phyloP scores from a whole-genome alignment of 2,797 vertebrate genomes.

The Macropus fuliginosus region DNA sequence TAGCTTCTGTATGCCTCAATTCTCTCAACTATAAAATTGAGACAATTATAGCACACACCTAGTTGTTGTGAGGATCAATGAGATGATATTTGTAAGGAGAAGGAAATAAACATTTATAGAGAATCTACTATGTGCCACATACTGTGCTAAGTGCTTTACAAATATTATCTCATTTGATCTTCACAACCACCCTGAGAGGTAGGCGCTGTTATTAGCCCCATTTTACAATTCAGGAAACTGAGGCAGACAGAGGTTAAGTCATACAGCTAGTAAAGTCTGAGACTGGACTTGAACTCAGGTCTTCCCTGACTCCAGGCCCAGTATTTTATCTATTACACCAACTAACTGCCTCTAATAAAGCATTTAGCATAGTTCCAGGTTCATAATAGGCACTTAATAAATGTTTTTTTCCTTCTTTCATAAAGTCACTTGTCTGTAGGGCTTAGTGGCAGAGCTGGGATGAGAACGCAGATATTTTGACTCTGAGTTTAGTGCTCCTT shows the following conservation, averaged over 20 bases:
- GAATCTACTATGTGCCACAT: not conserved
- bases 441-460: conserved; percentile 9
- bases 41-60: too few relatives aligned
- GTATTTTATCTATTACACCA: not conserved
- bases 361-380: not conserved
- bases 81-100: not conserved
- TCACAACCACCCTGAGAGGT: not conserved
- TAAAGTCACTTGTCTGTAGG: conserved; percentile 16
- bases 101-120: not conserved
- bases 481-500: not conserved
- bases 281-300: not conserved
- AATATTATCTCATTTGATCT: not conserved
- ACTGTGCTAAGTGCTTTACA: not conserved
- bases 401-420: not conserved
- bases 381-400: not conserved
- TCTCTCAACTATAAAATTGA: too few relatives aligned
- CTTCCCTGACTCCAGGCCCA: not conserved
- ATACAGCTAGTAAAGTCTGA: not conserved
- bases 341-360: not conserved
- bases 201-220: not conserved
- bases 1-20: too few relatives aligned
- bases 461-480: conserved; percentile 37
- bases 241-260: not conserved
- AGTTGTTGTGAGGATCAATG: too few relatives aligned
- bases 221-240: not conserved